A percentile compares a stretch with the other conserved stretches of the same genome.
Evolutionary conservation across 2,797 vertebrate species (phyloP).

Genomic region (Simalia tracyae): DNA sequence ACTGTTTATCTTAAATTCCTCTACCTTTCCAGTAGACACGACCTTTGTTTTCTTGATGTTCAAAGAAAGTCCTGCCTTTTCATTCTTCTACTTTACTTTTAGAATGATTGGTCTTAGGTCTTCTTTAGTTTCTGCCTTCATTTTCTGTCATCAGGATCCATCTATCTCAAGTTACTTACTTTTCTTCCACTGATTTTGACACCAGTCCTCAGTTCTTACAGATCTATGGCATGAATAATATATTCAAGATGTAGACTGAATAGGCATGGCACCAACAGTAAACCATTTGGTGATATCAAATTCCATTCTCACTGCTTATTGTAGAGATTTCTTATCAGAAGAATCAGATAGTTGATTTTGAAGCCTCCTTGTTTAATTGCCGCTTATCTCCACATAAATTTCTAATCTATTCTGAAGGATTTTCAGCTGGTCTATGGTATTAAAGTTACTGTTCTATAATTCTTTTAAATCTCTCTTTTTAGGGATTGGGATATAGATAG

Average conservation of each 20-base stretch:
- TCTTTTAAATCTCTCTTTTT: neutral
- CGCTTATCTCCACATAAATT: neutral
- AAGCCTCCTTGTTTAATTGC: neutral
- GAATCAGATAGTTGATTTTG: neutral
- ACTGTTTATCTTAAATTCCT: neutral
- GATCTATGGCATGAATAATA: no score
- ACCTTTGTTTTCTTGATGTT: neutral
- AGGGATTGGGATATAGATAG: neutral
- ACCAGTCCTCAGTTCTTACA: no score
- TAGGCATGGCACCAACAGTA: no score
- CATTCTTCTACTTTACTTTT: neutral
- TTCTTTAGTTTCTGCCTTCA: neutral
- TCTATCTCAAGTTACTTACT: neutral
- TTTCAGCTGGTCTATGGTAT: neutral
- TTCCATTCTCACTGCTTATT: neutral
- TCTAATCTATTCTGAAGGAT: neutral
- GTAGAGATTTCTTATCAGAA: neutral
- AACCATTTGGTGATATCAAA: neutral
- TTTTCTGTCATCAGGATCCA: neutral
- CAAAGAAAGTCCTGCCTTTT: neutral
- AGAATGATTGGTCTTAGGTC: neutral
- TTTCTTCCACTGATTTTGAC: neutral
- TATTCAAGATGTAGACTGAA: no score
- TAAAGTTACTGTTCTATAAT: neutral
- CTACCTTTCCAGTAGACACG: neutral